Evolutionary conservation across 2,888 invertebrate species (phyloP), one percentile per base, ranked within the genome.

Genomic region (Zhengitettix transpicula): DNA sequence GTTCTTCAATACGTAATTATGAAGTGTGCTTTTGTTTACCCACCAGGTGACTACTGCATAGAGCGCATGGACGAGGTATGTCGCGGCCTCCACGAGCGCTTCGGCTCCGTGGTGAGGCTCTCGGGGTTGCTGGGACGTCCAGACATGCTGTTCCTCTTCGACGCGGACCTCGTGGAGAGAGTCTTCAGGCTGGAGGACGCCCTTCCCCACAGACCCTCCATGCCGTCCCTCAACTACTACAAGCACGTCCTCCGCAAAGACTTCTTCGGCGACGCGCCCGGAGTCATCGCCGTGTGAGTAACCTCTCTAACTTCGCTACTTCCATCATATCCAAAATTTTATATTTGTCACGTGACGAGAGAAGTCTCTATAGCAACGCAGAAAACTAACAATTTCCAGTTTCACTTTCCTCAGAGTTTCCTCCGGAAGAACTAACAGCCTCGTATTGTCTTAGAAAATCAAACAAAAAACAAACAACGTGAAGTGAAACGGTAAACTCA

Each of bases 141-240:
- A 0, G 86, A 86, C 65, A 84, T 86, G 81, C 74, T 86, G 44
- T 86, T 86, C 67, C 74, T 86, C 0, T 86, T 83, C 67, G 84
- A 86, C 66, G 82, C 85, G 0, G 76, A 80, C 40, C 84, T 84
- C 67, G 84, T 86, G 14, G 84, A 86, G 67, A 75, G 80, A 58
- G 81, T 86, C 1, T 85, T 84, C 66, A 72, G 85, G 14, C 78
- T 80, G 40, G 86, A 86, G 70, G 86, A 85, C 64, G 72, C 73
- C 1, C 77, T 83, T 67, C 86, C 86, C 0, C 81, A 81, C 64
- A 78, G 86, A 60, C 86, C 86, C 0, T 84, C 85, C 0, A 86
- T 86, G 86, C 85, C 86, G 0, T 85, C 85, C 0, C 71, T 86
- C 55, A 81, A 85, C 69, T 84, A 84, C 66, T 86, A 85, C 72